phyloP scores from a whole-genome alignment of 2,113 vertebrate genomes.

The Muntiacus reevesi region DNA sequence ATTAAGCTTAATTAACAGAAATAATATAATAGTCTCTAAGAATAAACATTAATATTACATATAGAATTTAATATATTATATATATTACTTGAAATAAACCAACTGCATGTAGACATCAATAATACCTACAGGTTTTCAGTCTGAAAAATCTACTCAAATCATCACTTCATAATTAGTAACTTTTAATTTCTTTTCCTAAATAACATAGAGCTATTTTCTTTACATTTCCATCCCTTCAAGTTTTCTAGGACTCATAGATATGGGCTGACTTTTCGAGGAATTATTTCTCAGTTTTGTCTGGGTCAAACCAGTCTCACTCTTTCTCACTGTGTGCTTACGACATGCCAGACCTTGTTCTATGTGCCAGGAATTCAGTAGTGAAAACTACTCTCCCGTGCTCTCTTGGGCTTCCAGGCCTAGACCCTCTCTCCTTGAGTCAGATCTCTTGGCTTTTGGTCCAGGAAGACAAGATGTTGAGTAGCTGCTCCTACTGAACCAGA shows the following conservation, averaged over 20 bases:
- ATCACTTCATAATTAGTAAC: background rate
- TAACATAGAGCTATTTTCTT: background rate
- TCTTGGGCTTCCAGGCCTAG: background rate
- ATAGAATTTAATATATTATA: background rate
- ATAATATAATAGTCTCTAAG: background rate
- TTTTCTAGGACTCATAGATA: background rate
- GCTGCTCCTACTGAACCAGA: background rate
- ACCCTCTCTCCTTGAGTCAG: background rate
- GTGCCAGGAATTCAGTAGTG: background rate
- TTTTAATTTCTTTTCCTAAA: background rate
- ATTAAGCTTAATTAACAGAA: slow-evolving; percentile 1
- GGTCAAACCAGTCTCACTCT: background rate
- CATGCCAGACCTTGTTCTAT: background rate
- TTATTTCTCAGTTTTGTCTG: background rate
- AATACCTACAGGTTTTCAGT: background rate
- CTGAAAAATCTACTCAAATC: background rate
- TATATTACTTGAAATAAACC: background rate
- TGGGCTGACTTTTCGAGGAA: background rate
- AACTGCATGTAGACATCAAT: background rate
- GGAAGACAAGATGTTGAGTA: background rate
- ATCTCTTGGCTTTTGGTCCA: background rate
- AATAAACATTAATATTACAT: background rate
- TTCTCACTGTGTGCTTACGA: background rate
- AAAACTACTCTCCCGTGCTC: background rate
- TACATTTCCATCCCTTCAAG: background rate